These are phyloP conservation scores for Microdon myrmicae DNA, from an alignment of 2,888 invertebrate genomes.

Conservation along the genomic window DNA sequence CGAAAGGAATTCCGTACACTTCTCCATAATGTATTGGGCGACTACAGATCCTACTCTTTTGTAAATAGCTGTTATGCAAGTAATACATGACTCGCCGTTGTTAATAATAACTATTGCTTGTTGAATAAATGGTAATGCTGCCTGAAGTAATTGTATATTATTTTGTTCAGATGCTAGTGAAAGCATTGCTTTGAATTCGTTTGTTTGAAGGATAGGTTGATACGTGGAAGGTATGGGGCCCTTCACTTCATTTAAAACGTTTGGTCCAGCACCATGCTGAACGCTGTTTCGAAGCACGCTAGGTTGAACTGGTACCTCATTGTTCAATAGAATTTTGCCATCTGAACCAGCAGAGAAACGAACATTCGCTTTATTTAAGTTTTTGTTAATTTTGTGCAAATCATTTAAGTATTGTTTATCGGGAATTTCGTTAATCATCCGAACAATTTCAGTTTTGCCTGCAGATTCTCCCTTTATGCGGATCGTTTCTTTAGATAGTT, in stretches of 20 bases:
- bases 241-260: conserved; percentile 56
- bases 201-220: no score
- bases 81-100: no score
- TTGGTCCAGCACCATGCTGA: conserved; percentile 59
- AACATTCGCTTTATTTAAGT: conserved; percentile 57
- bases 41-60: no score
- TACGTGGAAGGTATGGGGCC: conserved; percentile 60
- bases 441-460: conserved; percentile 61
- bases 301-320: conserved; percentile 57
- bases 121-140: no score
- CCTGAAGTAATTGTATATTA: no score
- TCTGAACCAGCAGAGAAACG: conserved; percentile 57
- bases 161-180: no score
- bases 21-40: no score
- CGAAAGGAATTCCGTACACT: no score
- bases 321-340: conserved; percentile 59
- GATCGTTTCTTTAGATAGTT: conserved; percentile 59
- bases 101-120: no score
- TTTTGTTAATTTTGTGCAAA: conserved; percentile 57
- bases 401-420: conserved; percentile 62
- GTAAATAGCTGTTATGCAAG: no score
- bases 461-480: conserved; percentile 55
- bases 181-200: no score
- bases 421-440: conserved; percentile 61
- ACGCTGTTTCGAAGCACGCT: conserved; percentile 58